A percentile compares a stretch with the other conserved stretches of the same genome.
Conservation (phyloP, 2,797 vertebrate genomes). For the Gymnocypris eckloni region DNA sequence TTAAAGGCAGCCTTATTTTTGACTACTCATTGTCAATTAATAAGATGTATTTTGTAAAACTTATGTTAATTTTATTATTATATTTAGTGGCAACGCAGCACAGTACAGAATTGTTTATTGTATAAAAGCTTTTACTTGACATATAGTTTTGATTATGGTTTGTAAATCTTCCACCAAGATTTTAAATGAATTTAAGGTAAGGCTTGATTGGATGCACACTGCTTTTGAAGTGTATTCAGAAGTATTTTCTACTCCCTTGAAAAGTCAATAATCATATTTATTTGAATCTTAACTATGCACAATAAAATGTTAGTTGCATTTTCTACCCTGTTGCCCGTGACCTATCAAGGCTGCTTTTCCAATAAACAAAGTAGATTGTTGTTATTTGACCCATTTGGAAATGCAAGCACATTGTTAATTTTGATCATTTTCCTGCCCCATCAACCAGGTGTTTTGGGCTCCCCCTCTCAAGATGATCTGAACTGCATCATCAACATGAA, state of each 20-base stretch:
- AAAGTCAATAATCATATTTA: no score
- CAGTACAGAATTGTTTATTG: not conserved
- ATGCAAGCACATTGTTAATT: not conserved
- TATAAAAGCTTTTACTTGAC: not conserved
- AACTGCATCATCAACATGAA: slow-evolving; percentile 93
- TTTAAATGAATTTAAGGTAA: not conserved
- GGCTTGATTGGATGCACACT: not conserved
- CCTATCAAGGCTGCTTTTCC: not conserved
- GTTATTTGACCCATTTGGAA: not conserved
- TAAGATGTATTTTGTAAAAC: no score
- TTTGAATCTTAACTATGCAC: not conserved
- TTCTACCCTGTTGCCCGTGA: not conserved
- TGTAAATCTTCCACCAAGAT: not conserved
- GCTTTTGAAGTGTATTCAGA: not conserved
- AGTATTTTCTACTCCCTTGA: not conserved
- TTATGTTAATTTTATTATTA: not conserved
- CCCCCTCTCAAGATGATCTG: slow-evolving; percentile 86
- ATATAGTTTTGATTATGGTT: not conserved
- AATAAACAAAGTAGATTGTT: not conserved
- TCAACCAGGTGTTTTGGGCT: slow-evolving; percentile 85
- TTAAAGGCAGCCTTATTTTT: not conserved
- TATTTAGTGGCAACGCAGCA: not conserved
- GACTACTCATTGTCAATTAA: no score
- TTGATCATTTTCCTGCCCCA: not conserved
- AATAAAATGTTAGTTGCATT: not conserved